phyloP scores from a whole-genome alignment of 2,797 vertebrate species.

The Philypnodon macrostomus region DNA sequence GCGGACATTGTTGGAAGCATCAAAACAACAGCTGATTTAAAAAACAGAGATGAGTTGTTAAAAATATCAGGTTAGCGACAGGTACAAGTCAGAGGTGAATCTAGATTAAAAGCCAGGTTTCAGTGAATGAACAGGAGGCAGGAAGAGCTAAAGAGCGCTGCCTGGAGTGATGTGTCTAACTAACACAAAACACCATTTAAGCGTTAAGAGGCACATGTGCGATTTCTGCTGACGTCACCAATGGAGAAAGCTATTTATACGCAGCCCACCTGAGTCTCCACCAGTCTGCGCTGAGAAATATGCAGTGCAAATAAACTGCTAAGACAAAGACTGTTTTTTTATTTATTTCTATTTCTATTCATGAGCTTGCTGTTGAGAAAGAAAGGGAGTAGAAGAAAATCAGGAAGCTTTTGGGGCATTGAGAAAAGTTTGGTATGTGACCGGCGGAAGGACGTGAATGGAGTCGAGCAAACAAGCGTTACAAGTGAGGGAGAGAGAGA shows the following conservation, averaged over 20 bases:
- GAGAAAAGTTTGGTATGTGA: slow-evolving; percentile 22
- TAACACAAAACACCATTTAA: slow-evolving; percentile 57
- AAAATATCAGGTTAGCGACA: slow-evolving; percentile 10
- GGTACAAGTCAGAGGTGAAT: slow-evolving; percentile 7
- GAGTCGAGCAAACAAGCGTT: slow-evolving; percentile 31
- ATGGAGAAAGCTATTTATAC: slow-evolving; percentile 64
- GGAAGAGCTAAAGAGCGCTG: slow-evolving; percentile 22
- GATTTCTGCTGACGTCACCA: slow-evolving; percentile 61
- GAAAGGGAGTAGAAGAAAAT: slow-evolving; percentile 25
- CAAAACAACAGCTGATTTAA: too few relatives aligned
- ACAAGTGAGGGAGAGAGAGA: slow-evolving; percentile 14
- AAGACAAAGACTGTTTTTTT: slow-evolving; percentile 34
- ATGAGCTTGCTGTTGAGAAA: slow-evolving; percentile 12
- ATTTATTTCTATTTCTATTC: slow-evolving; percentile 22
- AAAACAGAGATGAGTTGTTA: too few relatives aligned
- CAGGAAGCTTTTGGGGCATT: slow-evolving; percentile 7
- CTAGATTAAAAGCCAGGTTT: neutral
- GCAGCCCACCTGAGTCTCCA: slow-evolving; percentile 65
- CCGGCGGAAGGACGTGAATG: slow-evolving; percentile 23
- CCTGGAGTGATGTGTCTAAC: slow-evolving; percentile 36
- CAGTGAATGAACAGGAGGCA: slow-evolving; percentile 6
- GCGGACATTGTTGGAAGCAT: too few relatives aligned
- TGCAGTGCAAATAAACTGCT: slow-evolving; percentile 56
- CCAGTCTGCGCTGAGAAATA: slow-evolving; percentile 32
- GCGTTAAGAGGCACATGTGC: slow-evolving; percentile 59